Conservation (phyloP, 2,797 vertebrate species). For the Pseudotriccus pelzelni region DNA sequence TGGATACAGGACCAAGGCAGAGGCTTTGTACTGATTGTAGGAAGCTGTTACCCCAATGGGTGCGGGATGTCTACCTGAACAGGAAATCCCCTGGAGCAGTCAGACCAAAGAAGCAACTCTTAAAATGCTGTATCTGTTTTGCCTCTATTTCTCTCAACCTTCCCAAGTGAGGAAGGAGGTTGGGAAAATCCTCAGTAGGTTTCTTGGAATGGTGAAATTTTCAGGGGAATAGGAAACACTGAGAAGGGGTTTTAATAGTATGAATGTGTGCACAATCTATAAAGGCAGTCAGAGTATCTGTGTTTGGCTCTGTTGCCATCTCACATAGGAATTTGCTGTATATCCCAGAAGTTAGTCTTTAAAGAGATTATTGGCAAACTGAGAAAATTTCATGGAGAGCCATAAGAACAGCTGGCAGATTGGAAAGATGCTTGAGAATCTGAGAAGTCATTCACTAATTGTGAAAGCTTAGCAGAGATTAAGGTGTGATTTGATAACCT, state of each 20-base stretch:
- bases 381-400: not conserved
- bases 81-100: not conserved
- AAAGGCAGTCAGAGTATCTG: not conserved
- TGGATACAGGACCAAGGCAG: not conserved
- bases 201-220: not conserved
- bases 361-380: not conserved
- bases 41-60: not conserved
- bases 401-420: not conserved
- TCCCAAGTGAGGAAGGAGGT: not conserved
- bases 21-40: accelerated
- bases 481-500: not conserved
- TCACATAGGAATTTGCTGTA: not conserved
- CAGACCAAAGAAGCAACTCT: not conserved
- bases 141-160: not conserved
- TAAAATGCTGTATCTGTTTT: not conserved
- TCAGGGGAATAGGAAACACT: accelerated
- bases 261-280: not conserved
- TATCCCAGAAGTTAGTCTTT: accelerated
- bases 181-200: not conserved
- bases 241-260: not conserved
- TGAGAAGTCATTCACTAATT: not conserved
- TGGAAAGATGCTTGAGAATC: not conserved
- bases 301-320: not conserved
- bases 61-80: not conserved
- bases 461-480: not conserved